Evolutionary conservation across 2,797 vertebrate genomes (phyloP).

Genomic region (Typhlichthys eigenmanni): DNA sequence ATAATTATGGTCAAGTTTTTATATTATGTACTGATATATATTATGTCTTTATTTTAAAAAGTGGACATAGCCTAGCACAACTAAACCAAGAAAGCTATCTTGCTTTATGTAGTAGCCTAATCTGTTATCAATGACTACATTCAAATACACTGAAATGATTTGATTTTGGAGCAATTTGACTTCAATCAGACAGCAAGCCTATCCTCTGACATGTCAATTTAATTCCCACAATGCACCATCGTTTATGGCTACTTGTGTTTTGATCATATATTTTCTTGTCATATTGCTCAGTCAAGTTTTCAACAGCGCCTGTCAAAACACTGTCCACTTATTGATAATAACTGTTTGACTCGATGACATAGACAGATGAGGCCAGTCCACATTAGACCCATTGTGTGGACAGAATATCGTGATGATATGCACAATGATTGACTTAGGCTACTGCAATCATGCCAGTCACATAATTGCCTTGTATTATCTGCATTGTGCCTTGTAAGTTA

Average conservation of each 20-base stretch:
- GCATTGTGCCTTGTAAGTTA: slow-evolving; percentile 20
- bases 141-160: not conserved
- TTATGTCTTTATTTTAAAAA: too few relatives aligned
- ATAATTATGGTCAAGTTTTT: too few relatives aligned
- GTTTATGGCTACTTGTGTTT: slow-evolving; percentile 5
- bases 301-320: slow-evolving; percentile 39
- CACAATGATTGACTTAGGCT: slow-evolving; percentile 34
- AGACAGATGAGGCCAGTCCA: slow-evolving; percentile 13
- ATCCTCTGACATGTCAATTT: slow-evolving; percentile 10
- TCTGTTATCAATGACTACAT: too few relatives aligned
- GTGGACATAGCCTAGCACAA: too few relatives aligned
- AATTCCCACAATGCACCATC: slow-evolving; percentile 34
- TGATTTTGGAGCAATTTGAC: slow-evolving; percentile 5
- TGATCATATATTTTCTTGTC: slow-evolving; percentile 20
- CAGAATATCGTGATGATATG: slow-evolving; percentile 28
- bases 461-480: slow-evolving; percentile 36
- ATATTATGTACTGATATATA: too few relatives aligned
- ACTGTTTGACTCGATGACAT: slow-evolving; percentile 20
- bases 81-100: too few relatives aligned
- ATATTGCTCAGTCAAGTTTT: slow-evolving; percentile 11
- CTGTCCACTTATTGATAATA: slow-evolving; percentile 28
- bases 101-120: too few relatives aligned
- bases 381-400: slow-evolving; percentile 22
- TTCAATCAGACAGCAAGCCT: slow-evolving; percentile 14
- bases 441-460: slow-evolving; percentile 5